phyloP scores from a whole-genome alignment of 2,797 vertebrate genomes.

The Lerista edwardsae region DNA sequence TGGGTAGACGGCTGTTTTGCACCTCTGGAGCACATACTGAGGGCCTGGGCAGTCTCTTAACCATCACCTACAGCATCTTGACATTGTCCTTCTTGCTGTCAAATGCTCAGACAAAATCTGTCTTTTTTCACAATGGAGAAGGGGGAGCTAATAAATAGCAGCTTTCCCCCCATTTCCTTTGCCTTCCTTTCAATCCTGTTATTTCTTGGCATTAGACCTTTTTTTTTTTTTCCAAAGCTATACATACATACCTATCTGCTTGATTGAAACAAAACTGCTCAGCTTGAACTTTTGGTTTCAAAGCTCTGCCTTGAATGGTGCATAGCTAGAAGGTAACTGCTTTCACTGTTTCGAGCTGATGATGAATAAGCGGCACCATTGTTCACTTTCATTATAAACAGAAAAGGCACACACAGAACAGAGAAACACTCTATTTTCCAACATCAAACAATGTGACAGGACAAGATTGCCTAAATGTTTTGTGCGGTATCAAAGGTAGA shows the following conservation, averaged over 20 bases:
- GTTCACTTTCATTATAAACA: constrained; percentile 48
- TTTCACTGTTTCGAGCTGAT: constrained; percentile 46
- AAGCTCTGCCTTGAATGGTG: constrained; percentile 32
- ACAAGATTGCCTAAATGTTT: constrained; percentile 51
- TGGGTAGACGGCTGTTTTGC: constrained; percentile 36
- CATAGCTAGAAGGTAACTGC: constrained; percentile 39
- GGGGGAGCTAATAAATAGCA: constrained; percentile 22
- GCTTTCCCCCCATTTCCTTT: constrained; percentile 19
- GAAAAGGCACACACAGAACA: constrained; percentile 21
- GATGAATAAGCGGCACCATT: constrained; percentile 48
- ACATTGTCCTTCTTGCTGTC: constrained; percentile 26
- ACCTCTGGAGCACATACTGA: constrained; percentile 33
- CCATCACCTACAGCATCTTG: constrained; percentile 14
- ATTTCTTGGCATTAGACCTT: constrained; percentile 25
- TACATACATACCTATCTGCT: constrained; percentile 12
- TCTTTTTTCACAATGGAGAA: not conserved
- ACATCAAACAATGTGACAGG: constrained; percentile 32
- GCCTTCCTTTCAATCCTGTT: constrained; percentile 14
- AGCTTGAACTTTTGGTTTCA: constrained; percentile 46
- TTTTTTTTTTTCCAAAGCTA: not conserved
- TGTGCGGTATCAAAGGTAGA: constrained; percentile 42
- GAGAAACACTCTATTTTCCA: constrained; percentile 21
- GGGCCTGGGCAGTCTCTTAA: not conserved
- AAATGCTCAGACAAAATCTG: constrained; percentile 36
- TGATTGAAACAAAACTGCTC: constrained; percentile 45